These are phyloP conservation scores for Drosophila bocqueti DNA, from an alignment of 1,140 invertebrate genomes.

Conservation along the genomic window DNA sequence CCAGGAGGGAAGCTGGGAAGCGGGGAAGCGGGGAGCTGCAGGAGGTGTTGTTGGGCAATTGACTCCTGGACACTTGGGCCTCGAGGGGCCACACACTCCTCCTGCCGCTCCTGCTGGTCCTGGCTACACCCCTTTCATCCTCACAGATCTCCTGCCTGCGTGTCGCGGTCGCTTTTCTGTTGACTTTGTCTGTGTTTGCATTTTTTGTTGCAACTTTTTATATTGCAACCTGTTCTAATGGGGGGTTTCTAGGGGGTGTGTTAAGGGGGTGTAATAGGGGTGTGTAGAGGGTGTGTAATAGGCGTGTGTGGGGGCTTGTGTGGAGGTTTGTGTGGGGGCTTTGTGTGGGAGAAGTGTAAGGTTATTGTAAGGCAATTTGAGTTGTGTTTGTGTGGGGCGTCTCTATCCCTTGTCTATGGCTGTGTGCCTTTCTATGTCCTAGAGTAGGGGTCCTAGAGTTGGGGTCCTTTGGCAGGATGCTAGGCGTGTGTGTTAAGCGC, in stretches of 20 bases:
- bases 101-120: not conserved
- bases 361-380: not conserved
- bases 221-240: constrained; percentile 6
- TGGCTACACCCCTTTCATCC: not conserved
- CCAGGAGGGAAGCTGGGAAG: not conserved
- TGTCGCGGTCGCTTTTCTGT: constrained; percentile 58
- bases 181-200: constrained; percentile 74
- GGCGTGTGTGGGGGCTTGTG: not conserved
- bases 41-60: constrained; percentile 64
- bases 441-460: no score
- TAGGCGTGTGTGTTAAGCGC: constrained; percentile 61
- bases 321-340: not conserved
- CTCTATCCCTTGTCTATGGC: constrained; percentile 1
- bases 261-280: not conserved
- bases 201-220: constrained; percentile 34
- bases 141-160: not conserved
- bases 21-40: not conserved
- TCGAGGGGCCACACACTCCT: constrained; percentile 4
- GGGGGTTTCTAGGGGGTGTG: constrained; percentile 1
- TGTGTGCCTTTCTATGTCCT: constrained; percentile 27
- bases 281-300: not conserved
- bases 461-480: not conserved
- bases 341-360: not conserved
- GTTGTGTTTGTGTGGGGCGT: constrained; percentile 3
- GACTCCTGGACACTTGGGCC: constrained; percentile 44